Percentiles rank a stretch among this genome's conserved stretches.
phyloP scores from a whole-genome alignment of 2,113 vertebrate genomes.

The Calyptommatus sinebrachiatus region DNA sequence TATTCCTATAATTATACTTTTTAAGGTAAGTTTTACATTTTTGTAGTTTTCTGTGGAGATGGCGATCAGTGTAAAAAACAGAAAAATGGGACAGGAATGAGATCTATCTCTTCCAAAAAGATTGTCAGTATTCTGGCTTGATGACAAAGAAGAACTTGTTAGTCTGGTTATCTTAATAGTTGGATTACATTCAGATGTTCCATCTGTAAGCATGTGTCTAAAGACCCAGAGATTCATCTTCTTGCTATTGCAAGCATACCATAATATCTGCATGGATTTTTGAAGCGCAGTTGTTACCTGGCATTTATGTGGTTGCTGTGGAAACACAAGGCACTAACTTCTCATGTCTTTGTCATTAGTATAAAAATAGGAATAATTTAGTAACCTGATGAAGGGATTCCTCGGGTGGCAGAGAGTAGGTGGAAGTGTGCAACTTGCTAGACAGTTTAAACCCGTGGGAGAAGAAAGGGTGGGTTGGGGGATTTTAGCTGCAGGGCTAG shows the following conservation, averaged over 20 bases:
- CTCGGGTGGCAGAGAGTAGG: conserved; percentile 37
- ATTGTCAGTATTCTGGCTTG: not conserved
- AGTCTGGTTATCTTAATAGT: not conserved
- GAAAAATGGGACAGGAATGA: not conserved
- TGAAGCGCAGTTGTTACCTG: conserved; percentile 68
- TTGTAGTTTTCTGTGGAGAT: not conserved
- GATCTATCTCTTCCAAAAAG: not conserved
- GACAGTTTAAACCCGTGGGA: conserved; percentile 35
- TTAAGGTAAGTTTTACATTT: not conserved
- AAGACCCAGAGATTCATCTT: not conserved
- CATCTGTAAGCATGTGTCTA: not conserved
- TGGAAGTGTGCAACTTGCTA: conserved; percentile 41
- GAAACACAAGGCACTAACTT: conserved; percentile 75
- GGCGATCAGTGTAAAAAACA: not conserved
- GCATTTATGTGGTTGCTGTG: conserved; percentile 74
- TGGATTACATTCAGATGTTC: conserved; percentile 17
- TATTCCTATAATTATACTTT: not conserved
- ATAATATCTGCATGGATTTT: conserved; percentile 26
- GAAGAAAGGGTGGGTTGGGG: conserved; percentile 8
- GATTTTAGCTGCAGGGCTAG: not conserved
- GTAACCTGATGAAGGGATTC: conserved; percentile 56
- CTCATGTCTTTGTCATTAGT: conserved; percentile 58
- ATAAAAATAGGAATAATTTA: conserved; percentile 67
- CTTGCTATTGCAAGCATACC: not conserved
- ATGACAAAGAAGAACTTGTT: not conserved